Base-by-base conservation (phyloP, 2,113 vertebrate species). In the Benitochromis conjunctus region DNA sequence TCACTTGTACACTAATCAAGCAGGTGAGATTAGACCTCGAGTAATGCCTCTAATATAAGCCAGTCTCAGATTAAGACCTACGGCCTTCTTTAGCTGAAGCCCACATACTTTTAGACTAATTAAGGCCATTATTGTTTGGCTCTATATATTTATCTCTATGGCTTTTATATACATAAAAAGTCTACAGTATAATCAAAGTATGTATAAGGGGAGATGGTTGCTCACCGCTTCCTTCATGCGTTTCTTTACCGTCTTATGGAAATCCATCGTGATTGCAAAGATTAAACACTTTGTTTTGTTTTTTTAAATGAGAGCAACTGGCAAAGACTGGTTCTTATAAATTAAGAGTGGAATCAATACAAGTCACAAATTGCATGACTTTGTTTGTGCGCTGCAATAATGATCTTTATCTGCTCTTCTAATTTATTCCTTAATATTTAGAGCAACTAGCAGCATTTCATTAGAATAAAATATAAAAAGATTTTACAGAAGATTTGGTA, bases 11-110 rank as follows among this genome's bases (percentile, higher is more conserved):
- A 51, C 9, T 51, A 29, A 74, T 29, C 26, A 48, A 76, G 1
- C 43, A 51, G 66, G 21, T 26, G 66, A 18, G 24, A 48, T 48
- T 18, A 29, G 24, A 51, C 2, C 9, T 12, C 4, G 1, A 31
- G 16, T 51, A 16, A 0, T 48, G 69, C 18, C 2, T 48, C 43
- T 51, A 74, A 51, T 19, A 11, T 18, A 46, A 48, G 0, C 5
- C 24, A 3, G 24, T 26, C 48, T 74, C 5, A 46, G 13, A 29
- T 74, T 16, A 46, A 71, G 38, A 43, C 38, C 62, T 16, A 46
- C 0, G 0, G 29, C 66, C 41, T 48, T 74, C 24, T 74, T 5
- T 24, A 0, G 9, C 0, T 74, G 24, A 74, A 29, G 41, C 41
- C 66, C 3, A 0, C 21, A 29, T 29, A 3, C 66, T 29, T 74